Percentiles rank a stretch among this genome's conserved stretches.
Conservation (phyloP, 2,888 invertebrate species). For the Chaitophorus viminalis region DNA sequence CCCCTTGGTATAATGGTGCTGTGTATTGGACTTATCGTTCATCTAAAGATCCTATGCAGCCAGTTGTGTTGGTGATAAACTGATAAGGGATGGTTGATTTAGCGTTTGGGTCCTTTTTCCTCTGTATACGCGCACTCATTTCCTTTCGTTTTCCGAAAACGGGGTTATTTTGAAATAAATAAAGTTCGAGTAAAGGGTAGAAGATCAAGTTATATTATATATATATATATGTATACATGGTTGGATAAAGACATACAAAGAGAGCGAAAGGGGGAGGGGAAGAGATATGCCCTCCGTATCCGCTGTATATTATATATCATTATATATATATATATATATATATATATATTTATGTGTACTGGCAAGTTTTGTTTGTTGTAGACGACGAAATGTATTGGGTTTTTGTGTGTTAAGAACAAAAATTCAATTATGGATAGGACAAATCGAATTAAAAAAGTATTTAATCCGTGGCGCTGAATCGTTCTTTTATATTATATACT, state of each 20-base stretch:
- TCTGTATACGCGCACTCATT: background rate
- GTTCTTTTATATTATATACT: too few relatives aligned
- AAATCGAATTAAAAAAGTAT: too few relatives aligned
- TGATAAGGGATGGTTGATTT: slow-evolving; percentile 53
- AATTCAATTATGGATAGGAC: slow-evolving; percentile 29
- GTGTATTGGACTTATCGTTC: slow-evolving; percentile 49
- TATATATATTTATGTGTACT: background rate
- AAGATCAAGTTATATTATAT: slow-evolving; percentile 11
- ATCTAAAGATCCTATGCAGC: slow-evolving; percentile 36
- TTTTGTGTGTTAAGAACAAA: slow-evolving; percentile 17
- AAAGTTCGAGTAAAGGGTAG: slow-evolving; percentile 53
- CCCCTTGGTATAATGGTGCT: slow-evolving; percentile 9
- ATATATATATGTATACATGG: background rate
- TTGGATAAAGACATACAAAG: background rate
- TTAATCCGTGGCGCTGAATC: too few relatives aligned
- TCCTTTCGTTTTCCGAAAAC: slow-evolving; percentile 41
- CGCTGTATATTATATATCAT: too few relatives aligned
- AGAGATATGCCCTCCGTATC: background rate
- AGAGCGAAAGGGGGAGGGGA: background rate
- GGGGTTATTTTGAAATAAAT: slow-evolving; percentile 44
- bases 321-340: too few relatives aligned
- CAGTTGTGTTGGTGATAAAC: slow-evolving; percentile 14
- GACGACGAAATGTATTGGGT: slow-evolving; percentile 3
- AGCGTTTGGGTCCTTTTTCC: slow-evolving; percentile 47
- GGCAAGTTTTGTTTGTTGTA: slow-evolving; percentile 35